A percentile compares a stretch with the other conserved stretches of the same genome.
phyloP scores from a whole-genome alignment of 2,888 invertebrate species.

The Pseudococcus jackbeardsleyi region DNA sequence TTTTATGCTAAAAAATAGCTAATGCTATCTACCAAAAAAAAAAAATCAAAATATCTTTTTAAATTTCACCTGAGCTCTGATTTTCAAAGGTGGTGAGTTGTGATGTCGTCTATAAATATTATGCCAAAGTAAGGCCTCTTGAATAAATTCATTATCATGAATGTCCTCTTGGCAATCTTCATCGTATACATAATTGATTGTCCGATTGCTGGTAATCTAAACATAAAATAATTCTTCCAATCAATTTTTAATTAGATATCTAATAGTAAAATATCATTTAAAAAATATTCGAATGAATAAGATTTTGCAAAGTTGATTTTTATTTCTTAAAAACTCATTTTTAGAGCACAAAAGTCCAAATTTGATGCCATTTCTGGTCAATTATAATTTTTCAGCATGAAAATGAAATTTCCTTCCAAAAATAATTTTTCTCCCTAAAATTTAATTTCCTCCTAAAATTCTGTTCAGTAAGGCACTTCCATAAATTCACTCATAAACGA shows the following conservation, averaged over 20 bases:
- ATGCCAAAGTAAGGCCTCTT: constrained; percentile 86
- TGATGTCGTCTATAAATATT: constrained; percentile 85
- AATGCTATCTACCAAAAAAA: neutral
- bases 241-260: no score
- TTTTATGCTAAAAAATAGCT: neutral
- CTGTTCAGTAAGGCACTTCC: no score
- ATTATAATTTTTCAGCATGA: no score
- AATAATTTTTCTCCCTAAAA: no score
- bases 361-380: no score
- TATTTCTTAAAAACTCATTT: no score
- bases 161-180: constrained; percentile 58
- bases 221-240: neutral
- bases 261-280: no score
- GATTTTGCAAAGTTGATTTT: no score
- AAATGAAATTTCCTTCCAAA: no score
- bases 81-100: constrained; percentile 79
- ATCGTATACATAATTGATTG: constrained; percentile 26
- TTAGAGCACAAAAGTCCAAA: no score
- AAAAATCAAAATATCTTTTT: neutral
- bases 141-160: constrained; percentile 78
- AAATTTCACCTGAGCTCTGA: constrained; percentile 79
- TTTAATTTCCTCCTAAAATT: no score
- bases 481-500: neutral
- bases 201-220: constrained; percentile 44
- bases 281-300: no score